Evolutionary conservation across 2,888 invertebrate genomes (phyloP).

Genomic region (Napeogenes inachia): DNA sequence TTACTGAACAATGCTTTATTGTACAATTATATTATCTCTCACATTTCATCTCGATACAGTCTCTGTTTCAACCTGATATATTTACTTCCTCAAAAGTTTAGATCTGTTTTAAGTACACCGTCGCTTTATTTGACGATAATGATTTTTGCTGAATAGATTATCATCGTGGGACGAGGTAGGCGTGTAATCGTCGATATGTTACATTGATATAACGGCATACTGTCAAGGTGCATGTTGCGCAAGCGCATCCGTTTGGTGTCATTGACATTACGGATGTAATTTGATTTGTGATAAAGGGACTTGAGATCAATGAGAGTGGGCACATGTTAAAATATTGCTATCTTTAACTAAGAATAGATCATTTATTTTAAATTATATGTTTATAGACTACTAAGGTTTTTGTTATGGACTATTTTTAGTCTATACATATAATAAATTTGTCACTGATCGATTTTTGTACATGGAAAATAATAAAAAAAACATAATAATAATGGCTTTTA

Average conservation of each 20-base stretch:
- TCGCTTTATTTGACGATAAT: conserved; percentile 10
- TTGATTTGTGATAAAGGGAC: conserved; percentile 41
- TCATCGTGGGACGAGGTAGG: conserved; percentile 32
- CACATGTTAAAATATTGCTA: background rate
- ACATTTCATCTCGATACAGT: conserved; percentile 62
- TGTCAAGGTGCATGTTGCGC: conserved; percentile 71
- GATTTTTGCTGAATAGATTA: conserved; percentile 14
- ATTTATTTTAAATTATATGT: too few species aligned
- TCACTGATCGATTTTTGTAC: too few species aligned
- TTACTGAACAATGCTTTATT: conserved; percentile 64
- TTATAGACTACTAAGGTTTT: too few species aligned
- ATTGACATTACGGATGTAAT: conserved; percentile 69
- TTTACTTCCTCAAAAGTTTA: conserved; percentile 31
- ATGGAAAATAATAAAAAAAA: too few species aligned
- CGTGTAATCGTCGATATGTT: conserved; percentile 41
- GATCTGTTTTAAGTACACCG: conserved; percentile 8
- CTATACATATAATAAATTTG: too few species aligned
- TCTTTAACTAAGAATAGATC: conserved; percentile 4
- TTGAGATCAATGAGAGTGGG: conserved; percentile 34
- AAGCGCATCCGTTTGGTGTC: conserved; percentile 68
- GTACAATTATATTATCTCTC: conserved; percentile 68
- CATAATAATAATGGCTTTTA: too few species aligned
- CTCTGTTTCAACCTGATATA: conserved; percentile 41
- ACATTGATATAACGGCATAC: conserved; percentile 53
- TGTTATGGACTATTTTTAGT: too few species aligned